Conservation (phyloP, 2,888 invertebrate species). For the Myopa testacea region DNA sequence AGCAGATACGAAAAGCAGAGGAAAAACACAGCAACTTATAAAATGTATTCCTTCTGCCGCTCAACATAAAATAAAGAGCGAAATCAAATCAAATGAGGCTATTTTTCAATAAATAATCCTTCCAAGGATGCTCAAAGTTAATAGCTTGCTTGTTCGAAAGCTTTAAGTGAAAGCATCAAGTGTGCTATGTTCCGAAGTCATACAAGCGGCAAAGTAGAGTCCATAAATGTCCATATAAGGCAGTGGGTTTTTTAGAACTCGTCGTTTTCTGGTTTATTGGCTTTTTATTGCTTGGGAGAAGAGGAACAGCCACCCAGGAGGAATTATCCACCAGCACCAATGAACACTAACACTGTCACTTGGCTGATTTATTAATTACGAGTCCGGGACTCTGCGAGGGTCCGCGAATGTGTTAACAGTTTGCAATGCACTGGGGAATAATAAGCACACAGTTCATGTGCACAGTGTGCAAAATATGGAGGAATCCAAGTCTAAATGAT, state of each 20-base stretch:
- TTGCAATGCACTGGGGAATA: not conserved
- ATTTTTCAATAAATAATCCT: constrained; percentile 30
- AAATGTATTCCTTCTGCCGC: too few species aligned
- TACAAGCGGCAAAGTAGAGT: too few species aligned
- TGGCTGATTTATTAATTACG: constrained; percentile 37
- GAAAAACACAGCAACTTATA: not conserved
- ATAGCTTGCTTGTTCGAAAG: constrained; percentile 22
- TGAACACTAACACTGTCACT: not conserved
- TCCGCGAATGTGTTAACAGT: too few species aligned
- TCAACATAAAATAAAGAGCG: too few species aligned
- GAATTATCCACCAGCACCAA: not conserved
- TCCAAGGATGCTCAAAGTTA: constrained; percentile 31
- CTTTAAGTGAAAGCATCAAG: too few species aligned
- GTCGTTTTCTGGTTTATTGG: too few species aligned
- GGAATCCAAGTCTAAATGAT: too few species aligned
- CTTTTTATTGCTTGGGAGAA: too few species aligned
- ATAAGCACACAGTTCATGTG: not conserved
- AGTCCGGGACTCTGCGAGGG: not conserved
- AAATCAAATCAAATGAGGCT: constrained; percentile 12
- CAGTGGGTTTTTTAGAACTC: too few species aligned
- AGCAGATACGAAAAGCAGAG: not conserved
- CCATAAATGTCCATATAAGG: too few species aligned
- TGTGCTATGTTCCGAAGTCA: too few species aligned
- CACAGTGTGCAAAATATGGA: too few species aligned
- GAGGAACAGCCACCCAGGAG: not conserved